These are phyloP conservation scores for Umimayanthus kanabou DNA, from an alignment of 92 coral and sea anemone species.

Conservation along the genomic window DNA sequence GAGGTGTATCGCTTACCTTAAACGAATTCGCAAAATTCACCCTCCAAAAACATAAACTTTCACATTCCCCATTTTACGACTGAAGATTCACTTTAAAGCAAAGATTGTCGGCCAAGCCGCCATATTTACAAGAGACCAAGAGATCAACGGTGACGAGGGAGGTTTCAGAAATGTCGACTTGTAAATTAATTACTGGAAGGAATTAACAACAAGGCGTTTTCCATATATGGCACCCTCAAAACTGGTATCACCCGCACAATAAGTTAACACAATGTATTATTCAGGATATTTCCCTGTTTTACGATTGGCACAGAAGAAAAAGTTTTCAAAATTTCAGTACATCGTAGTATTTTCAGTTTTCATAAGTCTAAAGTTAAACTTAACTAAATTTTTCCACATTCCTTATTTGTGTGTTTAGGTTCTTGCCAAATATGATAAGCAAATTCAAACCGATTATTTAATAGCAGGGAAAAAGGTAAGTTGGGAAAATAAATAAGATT, in stretches of 20 bases:
- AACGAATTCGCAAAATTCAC: not conserved
- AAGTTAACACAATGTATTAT: slow-evolving; percentile 33
- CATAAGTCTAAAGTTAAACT: not conserved
- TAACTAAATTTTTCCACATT: not conserved
- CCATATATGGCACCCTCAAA: slow-evolving; percentile 70
- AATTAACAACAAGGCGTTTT: slow-evolving; percentile 29
- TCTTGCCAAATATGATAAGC: not conserved
- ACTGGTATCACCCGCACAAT: slow-evolving; percentile 72
- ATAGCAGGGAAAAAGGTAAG: not conserved
- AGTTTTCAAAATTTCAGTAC: not conserved
- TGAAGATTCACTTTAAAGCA: not conserved
- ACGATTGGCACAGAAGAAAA: slow-evolving; percentile 17
- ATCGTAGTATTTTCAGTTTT: not conserved
- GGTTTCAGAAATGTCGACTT: slow-evolving; percentile 13
- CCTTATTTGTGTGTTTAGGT: not conserved
- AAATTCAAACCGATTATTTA: too few species aligned
- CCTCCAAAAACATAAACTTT: slow-evolving; percentile 15
- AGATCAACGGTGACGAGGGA: slow-evolving; percentile 23
- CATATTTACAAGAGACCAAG: slow-evolving; percentile 38
- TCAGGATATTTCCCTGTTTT: not conserved
- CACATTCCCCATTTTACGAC: slow-evolving; percentile 3
- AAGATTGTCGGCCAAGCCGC: slow-evolving; percentile 4
- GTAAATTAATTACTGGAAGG: slow-evolving; percentile 32
- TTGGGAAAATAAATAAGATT: not conserved
- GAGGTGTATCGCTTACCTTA: slow-evolving; percentile 10